Conservation (phyloP, 2,113 vertebrate species). For the Nothocercus julius region DNA sequence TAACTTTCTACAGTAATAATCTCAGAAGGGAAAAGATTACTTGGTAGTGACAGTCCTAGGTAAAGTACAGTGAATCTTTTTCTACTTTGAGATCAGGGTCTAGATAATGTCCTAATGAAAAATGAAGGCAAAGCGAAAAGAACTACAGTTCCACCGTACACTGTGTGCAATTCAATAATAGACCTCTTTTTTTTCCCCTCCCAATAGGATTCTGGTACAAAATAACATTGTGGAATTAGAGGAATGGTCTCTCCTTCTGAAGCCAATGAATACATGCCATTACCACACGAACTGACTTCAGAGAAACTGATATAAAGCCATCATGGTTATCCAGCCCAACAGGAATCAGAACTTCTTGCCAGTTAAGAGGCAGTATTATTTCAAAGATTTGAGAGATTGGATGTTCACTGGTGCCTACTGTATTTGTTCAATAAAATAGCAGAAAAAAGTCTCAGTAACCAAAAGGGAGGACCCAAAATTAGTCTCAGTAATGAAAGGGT, state of each 20-base stretch:
- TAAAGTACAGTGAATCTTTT: accelerated
- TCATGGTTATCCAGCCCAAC: neutral
- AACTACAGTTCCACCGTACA: neutral
- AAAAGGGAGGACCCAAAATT: neutral
- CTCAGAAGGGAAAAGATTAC: neutral
- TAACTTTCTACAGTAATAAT: neutral
- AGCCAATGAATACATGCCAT: neutral
- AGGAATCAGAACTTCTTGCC: neutral
- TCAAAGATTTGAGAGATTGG: neutral
- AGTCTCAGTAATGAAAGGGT: neutral
- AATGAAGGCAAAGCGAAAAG: neutral
- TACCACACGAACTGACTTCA: neutral
- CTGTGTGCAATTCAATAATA: neutral
- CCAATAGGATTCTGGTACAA: neutral
- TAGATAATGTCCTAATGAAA: neutral
- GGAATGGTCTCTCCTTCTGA: neutral
- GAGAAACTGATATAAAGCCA: neutral
- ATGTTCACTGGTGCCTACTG: neutral
- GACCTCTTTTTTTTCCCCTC: neutral
- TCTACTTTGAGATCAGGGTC: neutral
- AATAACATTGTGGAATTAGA: neutral
- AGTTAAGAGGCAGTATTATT: neutral
- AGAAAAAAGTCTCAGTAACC: neutral
- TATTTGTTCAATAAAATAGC: neutral
- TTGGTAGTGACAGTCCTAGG: neutral